Base-by-base conservation (phyloP, 2,797 vertebrate species). In the Xerus rutilus region DNA sequence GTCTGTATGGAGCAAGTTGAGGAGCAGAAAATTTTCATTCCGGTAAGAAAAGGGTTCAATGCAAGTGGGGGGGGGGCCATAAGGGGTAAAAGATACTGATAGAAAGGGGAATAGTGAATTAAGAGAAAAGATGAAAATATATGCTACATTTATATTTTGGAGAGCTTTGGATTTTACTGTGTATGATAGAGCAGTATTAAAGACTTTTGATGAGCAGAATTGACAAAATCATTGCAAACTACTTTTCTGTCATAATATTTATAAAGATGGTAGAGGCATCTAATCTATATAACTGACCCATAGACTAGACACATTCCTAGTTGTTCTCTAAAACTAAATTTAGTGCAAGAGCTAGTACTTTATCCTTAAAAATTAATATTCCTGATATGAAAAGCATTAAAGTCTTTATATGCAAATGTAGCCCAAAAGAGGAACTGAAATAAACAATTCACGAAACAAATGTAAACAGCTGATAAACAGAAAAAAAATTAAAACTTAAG, bases 271-370 rank as follows among this genome's bases (percentile, higher is more conserved):
- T 52, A 96, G 93, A 94, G 15, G n/a, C 23, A 67, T 35, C 69
- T 72, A 45, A 96, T 70, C 28, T 87, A 25, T 79, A 89, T 78
- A 59, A 49, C 47, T 92, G 28, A 74, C 52, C 67, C 57, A 35
- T 47, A 89, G 57, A 52, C 21, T 83, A 95, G 12, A 90, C 21
- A n/a, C 23, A 62, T 45, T 64, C 52, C 70, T 72, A 67, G 65
- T 3, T 88, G 39, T 64, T 89, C 59, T 86, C 35, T 87, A 81
- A 96, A 87, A 87, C 78, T 86, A 92, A 96, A 86, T 79, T 89
- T 96, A 92, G 39, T n/a, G 45, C 2, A 17, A 81, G 67, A 64
- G 20, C 8, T 62, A 93, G 90, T 82, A 81, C 4, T 86, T 70
- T 39, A 78, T 12, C 47, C 78, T 81, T 85, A 93, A 81, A 85